phyloP scores from a whole-genome alignment of 2,888 invertebrate genomes.

The Noctuana brunneofusca region DNA sequence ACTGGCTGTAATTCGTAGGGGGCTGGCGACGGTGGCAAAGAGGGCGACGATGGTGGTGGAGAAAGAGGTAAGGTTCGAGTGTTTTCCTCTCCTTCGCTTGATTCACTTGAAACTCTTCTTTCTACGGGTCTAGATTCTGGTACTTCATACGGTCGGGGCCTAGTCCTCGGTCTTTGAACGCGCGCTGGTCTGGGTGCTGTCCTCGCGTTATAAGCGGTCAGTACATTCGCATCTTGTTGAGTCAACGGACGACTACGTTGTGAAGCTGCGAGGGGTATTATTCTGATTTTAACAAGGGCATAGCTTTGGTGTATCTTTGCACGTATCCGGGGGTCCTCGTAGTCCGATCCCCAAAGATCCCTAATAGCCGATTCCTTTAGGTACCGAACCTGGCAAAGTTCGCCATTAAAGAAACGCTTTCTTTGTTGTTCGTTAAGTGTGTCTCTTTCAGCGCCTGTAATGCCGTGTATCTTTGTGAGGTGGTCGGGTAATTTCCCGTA shows the following conservation, averaged over 20 bases:
- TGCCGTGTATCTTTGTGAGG: constrained; percentile 76
- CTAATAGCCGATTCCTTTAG: constrained; percentile 79
- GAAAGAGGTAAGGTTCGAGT: constrained; percentile 66
- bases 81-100: constrained; percentile 75
- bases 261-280: constrained; percentile 75
- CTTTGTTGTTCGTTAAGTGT: constrained; percentile 77
- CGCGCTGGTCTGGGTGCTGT: constrained; percentile 74
- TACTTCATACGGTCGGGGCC: constrained; percentile 67
- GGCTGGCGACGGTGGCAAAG: constrained; percentile 71
- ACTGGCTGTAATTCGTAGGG: constrained; percentile 76
- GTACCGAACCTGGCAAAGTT: constrained; percentile 77
- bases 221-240: constrained; percentile 78
- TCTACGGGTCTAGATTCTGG: constrained; percentile 62
- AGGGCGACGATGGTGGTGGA: constrained; percentile 75
- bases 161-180: constrained; percentile 63
- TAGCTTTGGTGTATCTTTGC: constrained; percentile 80
- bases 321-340: constrained; percentile 75
- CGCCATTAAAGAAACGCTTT: constrained; percentile 80
- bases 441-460: constrained; percentile 76
- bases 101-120: constrained; percentile 72
- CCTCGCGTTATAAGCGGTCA: constrained; percentile 78
- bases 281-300: constrained; percentile 75
- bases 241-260: constrained; percentile 74
- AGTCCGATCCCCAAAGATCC: constrained; percentile 78
- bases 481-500: constrained; percentile 80